These are phyloP conservation scores for Drosophila arizonae DNA, from an alignment of 1,140 invertebrate species.

Conservation along the genomic window DNA sequence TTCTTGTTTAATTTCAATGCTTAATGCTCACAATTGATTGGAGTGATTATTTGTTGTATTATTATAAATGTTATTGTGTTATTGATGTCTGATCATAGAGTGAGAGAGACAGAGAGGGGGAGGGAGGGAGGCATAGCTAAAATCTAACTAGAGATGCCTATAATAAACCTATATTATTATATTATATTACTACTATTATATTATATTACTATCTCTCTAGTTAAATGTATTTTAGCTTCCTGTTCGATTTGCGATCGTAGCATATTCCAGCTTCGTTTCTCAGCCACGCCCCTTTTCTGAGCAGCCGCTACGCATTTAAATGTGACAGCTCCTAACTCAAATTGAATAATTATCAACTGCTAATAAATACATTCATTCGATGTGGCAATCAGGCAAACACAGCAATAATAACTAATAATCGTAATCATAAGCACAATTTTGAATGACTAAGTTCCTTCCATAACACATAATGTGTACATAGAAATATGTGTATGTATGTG, in stretches of 20 bases:
- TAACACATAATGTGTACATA: constrained; percentile 14
- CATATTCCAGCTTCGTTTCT: background rate
- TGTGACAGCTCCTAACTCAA: constrained; percentile 49
- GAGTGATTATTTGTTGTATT: constrained; percentile 67
- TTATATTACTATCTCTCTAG: too few relatives aligned
- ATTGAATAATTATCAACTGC: constrained; percentile 62
- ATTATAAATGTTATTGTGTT: constrained; percentile 46
- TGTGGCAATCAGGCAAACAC: background rate
- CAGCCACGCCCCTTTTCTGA: constrained; percentile 14
- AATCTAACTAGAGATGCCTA: too few relatives aligned
- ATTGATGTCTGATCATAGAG: constrained; percentile 16
- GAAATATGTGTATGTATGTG: background rate
- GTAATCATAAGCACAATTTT: constrained; percentile 61
- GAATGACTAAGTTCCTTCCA: constrained; percentile 69
- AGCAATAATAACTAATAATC: constrained; percentile 34
- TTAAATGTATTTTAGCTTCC: background rate
- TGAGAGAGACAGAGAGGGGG: background rate
- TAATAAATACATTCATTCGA: constrained; percentile 50
- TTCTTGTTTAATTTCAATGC: constrained; percentile 66
- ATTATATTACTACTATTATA: too few relatives aligned
- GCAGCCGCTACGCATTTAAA: background rate
- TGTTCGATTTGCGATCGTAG: background rate
- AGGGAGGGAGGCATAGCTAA: background rate
- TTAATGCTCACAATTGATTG: constrained; percentile 75
- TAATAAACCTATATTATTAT: too few relatives aligned